Percentiles rank a stretch among this genome's conserved stretches.
phyloP scores from a whole-genome alignment of 2,113 vertebrate genomes.

The Anseranas semipalmata region DNA sequence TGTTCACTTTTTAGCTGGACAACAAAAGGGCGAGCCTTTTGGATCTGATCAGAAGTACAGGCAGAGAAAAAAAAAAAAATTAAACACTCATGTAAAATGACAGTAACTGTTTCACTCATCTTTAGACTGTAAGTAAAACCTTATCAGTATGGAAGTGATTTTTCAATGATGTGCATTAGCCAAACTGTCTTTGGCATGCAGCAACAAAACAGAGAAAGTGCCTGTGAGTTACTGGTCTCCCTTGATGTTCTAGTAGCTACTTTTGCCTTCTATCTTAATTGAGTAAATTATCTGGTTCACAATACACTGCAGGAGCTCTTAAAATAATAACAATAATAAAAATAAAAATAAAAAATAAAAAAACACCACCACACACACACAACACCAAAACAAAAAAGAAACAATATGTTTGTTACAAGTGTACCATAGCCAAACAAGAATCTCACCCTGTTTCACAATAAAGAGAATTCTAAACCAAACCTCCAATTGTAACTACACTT shows the following conservation, averaged over 20 bases:
- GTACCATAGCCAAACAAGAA: not conserved
- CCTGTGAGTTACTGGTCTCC: not conserved
- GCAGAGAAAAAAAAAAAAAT: not conserved
- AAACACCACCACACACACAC: not conserved
- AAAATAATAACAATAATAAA: no score
- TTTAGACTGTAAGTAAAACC: not conserved
- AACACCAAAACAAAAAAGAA: no score
- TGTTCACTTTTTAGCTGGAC: not conserved
- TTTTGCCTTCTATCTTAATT: not conserved
- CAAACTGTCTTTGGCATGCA: not conserved
- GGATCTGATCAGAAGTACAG: not conserved
- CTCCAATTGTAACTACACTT: not conserved
- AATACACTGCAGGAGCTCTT: not conserved
- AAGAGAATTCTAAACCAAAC: not conserved
- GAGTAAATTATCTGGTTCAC: not conserved
- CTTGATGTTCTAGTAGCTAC: not conserved
- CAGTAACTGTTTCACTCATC: not conserved
- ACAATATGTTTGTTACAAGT: not conserved
- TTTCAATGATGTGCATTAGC: not conserved
- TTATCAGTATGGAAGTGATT: rapidly evolving
- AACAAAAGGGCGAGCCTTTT: rapidly evolving
- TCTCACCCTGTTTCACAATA: not conserved
- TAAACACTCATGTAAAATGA: rapidly evolving
- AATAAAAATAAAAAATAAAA: rapidly evolving
- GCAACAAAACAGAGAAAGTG: not conserved